Evolutionary conservation across 30 jellyfish, hydroid and myxozoan species (phyloP), one percentile per base, ranked within the genome.

Genomic region (Pelagia noctiluca): DNA sequence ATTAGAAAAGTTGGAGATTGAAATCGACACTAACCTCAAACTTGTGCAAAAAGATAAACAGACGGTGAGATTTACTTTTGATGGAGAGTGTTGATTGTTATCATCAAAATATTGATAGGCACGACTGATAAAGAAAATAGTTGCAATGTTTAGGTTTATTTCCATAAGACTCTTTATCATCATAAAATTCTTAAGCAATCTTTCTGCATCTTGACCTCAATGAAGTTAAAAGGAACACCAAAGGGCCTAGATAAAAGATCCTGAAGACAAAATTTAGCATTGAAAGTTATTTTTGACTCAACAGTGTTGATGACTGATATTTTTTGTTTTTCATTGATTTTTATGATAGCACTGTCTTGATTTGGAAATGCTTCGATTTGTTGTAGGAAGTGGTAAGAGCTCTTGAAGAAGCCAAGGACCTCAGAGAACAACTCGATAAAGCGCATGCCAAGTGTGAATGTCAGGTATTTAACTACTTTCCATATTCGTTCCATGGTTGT

Each of bases 31-130:
- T 23, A 95, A 95, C 70, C 38, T 84, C 81, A 95, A 89, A 38
- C 74, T 88, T 23, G 46, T 96, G n/a, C 97, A 95, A 48, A 96
- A 95, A 29, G 95, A 84, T 48, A 95, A 89, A 63, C 95, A 95
- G 29, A 77, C 91, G 96, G 99, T 89, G 69, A 7, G 89, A 3
- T n/a, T n/a, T n/a, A n/a, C n/a, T n/a, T n/a, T n/a, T n/a, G n/a
- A n/a, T n/a, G n/a, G n/a, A n/a, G n/a, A n/a, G n/a, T n/a, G n/a
- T n/a, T n/a, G n/a, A n/a, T n/a, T n/a, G n/a, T n/a, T n/a, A n/a
- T n/a, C n/a, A n/a, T n/a, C n/a, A n/a, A n/a, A n/a, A n/a, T n/a
- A n/a, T n/a, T n/a, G n/a, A n/a, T n/a, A n/a, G n/a, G n/a, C n/a
- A n/a, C n/a, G n/a, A n/a, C n/a, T n/a, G n/a, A n/a, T n/a, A n/a